Percentiles rank a stretch among this genome's conserved stretches.
Evolutionary conservation across 2,113 vertebrate species (phyloP).

Genomic region (Romanogobio albipinnatus): DNA sequence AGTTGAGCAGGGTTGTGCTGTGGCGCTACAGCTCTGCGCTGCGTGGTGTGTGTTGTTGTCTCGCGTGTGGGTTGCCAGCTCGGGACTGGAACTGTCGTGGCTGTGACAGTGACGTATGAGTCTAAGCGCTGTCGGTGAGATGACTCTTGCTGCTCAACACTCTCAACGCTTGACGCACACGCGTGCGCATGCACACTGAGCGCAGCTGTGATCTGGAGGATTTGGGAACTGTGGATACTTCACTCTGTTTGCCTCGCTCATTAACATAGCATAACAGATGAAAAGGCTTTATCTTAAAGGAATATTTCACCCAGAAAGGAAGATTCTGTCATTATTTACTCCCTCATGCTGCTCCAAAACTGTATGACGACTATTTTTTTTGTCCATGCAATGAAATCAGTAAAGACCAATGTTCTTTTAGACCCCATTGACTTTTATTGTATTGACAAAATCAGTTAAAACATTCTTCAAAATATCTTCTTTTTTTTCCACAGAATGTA

Average conservation of each 20-base stretch:
- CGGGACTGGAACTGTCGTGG: slow-evolving; percentile 52
- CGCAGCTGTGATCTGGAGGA: slow-evolving; percentile 23
- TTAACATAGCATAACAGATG: slow-evolving; percentile 46
- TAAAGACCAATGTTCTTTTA: too few relatives aligned
- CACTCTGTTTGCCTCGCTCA: slow-evolving; percentile 39
- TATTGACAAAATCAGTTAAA: neutral
- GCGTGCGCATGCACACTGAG: slow-evolving; percentile 28
- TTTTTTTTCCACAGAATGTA: neutral
- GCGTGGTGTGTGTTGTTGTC: slow-evolving; percentile 52
- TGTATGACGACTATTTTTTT: neutral
- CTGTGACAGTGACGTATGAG: slow-evolving; percentile 60
- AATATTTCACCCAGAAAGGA: slow-evolving; percentile 11
- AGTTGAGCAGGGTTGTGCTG: slow-evolving; percentile 66
- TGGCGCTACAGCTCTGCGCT: slow-evolving; percentile 61
- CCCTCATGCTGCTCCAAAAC: neutral
- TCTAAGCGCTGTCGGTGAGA: slow-evolving; percentile 41
- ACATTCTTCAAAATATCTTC: neutral
- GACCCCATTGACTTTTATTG: neutral
- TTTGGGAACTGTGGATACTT: slow-evolving; percentile 44
- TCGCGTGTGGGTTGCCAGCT: slow-evolving; percentile 49
- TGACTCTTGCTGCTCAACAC: slow-evolving; percentile 32
- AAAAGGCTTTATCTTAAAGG: slow-evolving; percentile 28
- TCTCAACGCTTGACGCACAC: neutral
- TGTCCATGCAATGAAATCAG: too few relatives aligned
- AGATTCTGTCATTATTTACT: slow-evolving; percentile 22